A percentile compares a stretch with the other conserved stretches of the same genome.
Evolutionary conservation across 2,888 invertebrate genomes (phyloP).

Genomic region (Mesopsocus fuscifrons): DNA sequence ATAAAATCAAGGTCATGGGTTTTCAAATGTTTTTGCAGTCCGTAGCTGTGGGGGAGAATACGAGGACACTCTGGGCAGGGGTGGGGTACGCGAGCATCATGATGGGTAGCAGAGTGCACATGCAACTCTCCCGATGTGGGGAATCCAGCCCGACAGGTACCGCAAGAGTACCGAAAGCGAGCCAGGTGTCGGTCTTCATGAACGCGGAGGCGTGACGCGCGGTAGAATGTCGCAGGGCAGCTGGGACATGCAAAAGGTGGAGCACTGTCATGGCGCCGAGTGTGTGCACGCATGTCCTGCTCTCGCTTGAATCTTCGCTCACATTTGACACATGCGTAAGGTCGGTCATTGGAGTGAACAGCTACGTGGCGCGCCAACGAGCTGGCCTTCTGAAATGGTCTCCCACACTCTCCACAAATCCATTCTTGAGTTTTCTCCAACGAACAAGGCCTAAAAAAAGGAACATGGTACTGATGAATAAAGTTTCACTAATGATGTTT

Average conservation of each 20-base stretch:
- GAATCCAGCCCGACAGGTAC: constrained; percentile 13
- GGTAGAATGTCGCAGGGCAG: constrained; percentile 2
- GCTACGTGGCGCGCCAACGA: not conserved
- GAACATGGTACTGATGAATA: no score
- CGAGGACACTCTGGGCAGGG: constrained; percentile 12
- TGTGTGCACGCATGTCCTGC: not conserved
- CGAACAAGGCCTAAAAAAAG: no score
- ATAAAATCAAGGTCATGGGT: constrained; percentile 11
- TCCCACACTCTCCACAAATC: not conserved
- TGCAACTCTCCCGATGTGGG: constrained; percentile 14
- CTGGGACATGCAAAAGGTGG: not conserved
- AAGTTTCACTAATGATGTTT: no score
- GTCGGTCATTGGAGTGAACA: constrained; percentile 1
- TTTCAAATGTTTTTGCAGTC: constrained; percentile 13
- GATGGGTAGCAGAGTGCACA: constrained; percentile 13
- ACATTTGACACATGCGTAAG: not conserved
- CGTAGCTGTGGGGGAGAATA: constrained; percentile 12
- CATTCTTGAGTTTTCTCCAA: no score
- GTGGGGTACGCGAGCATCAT: constrained; percentile 11
- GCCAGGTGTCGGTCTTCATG: not conserved
- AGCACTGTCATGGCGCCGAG: not conserved
- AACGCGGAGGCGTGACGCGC: not conserved
- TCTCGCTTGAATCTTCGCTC: not conserved
- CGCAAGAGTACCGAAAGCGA: constrained; percentile 7
- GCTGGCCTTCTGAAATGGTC: not conserved